Evolutionary conservation across 2,888 invertebrate genomes (phyloP).

Genomic region (Galeruca laticollis): DNA sequence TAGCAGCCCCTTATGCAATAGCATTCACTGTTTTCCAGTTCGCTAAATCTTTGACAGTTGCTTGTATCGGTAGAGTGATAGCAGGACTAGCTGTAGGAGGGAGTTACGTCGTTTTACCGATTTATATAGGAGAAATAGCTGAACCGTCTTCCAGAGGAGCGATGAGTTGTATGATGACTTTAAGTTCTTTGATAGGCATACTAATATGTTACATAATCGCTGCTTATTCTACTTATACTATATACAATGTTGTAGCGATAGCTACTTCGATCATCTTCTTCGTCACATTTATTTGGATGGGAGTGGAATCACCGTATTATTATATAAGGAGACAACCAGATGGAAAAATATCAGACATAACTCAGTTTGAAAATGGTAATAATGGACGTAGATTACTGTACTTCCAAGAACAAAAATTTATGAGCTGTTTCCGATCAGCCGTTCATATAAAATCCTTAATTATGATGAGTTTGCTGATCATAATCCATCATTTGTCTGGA

Average conservation of each 20-base stretch:
- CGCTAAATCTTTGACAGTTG: constrained; percentile 8
- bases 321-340: background rate
- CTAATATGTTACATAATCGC: constrained; percentile 1
- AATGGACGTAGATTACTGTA: constrained; percentile 8
- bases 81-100: constrained; percentile 29
- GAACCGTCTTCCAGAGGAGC: constrained; percentile 19
- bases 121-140: constrained; percentile 29
- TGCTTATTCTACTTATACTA: constrained; percentile 11
- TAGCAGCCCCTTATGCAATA: constrained; percentile 17
- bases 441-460: constrained; percentile 25
- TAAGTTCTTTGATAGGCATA: constrained; percentile 12
- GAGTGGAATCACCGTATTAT: constrained; percentile 26
- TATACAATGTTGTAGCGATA: constrained; percentile 13
- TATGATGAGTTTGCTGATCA: constrained; percentile 14
- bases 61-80: constrained; percentile 27
- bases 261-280: constrained; percentile 4
- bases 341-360: background rate
- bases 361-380: constrained; percentile 3
- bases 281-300: constrained; percentile 6
- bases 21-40: constrained; percentile 23
- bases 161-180: constrained; percentile 7
- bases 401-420: constrained; percentile 12
- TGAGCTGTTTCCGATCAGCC: constrained; percentile 9
- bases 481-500: constrained; percentile 25
- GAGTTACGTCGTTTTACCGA: constrained; percentile 20